Base-by-base conservation (phyloP, 2,888 invertebrate species). In the Oscheius onirici region DNA sequence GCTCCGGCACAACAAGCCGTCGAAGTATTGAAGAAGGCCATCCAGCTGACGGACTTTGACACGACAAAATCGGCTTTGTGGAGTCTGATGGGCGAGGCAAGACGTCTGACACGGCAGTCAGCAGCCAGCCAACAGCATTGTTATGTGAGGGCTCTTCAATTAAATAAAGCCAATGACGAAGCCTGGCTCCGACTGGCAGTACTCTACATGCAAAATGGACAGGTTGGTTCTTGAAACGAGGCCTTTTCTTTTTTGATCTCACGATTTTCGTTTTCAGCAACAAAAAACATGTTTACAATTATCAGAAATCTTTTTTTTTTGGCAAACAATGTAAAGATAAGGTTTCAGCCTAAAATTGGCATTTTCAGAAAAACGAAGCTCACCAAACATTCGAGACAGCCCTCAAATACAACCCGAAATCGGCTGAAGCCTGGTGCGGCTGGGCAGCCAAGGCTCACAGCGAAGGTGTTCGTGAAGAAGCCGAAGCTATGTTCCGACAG, bases 351-450 rank as follows among this genome's bases (percentile, higher is more conserved):
- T n/a, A n/a, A n/a, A n/a, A n/a, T n/a, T n/a, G n/a, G n/a, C n/a
- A 58, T 3, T 43, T 61, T 43, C 41, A 69, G 71, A 66, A 69
- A 40, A 44, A 55, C 15, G 60, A 63, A 40, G 69, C 77, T 15
- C 63, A 69, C 15, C 41, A 61, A 10, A 52, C 68, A 1, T 55
- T 78, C 17, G 80, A 80, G 49, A 73, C 70, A 20, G 55, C 72
- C 1, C 63, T 80, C 65, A 78, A 77, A 24, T 72, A 74, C 70
- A 74, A 80, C 58, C 78, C 80, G n/a, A 71, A 78, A 26, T 76
- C 73, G 65, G 69, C 75, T 6, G 71, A 71, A 41, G 75, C 74
- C 0, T 80, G 80, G 80, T 76, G 77, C 44, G 60, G 69, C 2
- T 79, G 77, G 77, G 76, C 79, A 8, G 65, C 65, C 13, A 68